Percentiles rank a stretch among this genome's conserved stretches.
Evolutionary conservation across 2,888 invertebrate genomes (phyloP).

Genomic region (Galerucella nymphaeae): DNA sequence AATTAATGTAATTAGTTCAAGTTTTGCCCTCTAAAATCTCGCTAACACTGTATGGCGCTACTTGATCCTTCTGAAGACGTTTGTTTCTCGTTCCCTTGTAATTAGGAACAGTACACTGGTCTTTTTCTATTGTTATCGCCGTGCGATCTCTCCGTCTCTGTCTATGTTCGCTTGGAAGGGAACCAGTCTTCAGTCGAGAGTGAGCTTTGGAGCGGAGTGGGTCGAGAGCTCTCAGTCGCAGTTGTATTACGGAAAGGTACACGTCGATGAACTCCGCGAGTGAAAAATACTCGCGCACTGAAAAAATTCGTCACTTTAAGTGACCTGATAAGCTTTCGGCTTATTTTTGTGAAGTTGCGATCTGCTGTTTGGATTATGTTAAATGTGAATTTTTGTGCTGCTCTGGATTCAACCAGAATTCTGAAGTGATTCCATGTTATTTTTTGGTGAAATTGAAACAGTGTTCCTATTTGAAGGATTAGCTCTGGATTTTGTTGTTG

Average conservation of each 20-base stretch:
- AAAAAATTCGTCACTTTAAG: neutral
- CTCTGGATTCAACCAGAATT: neutral
- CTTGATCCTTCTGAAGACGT: conserved; percentile 64
- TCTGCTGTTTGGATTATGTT: conserved; percentile 8
- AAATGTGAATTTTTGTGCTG: conserved; percentile 2
- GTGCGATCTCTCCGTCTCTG: conserved; percentile 53
- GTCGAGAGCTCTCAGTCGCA: conserved; percentile 53
- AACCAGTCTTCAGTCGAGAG: conserved; percentile 63
- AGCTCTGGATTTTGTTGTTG: conserved; percentile 15
- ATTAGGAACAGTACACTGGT: conserved; percentile 58
- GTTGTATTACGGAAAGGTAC: conserved; percentile 43
- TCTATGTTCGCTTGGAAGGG: conserved; percentile 58
- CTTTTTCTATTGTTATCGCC: conserved; percentile 52
- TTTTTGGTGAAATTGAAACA: conserved; percentile 17
- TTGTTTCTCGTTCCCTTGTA: conserved; percentile 64
- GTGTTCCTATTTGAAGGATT: conserved; percentile 11
- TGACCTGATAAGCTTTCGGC: neutral
- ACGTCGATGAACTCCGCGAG: conserved; percentile 27
- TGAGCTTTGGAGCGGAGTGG: conserved; percentile 60
- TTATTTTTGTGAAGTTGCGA: neutral
- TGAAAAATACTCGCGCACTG: neutral
- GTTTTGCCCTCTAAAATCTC: conserved; percentile 60
- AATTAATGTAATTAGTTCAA: conserved; percentile 63
- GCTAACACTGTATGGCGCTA: conserved; percentile 63
- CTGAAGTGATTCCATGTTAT: conserved; percentile 9